Conservation (phyloP, 2,888 invertebrate species). For the Trachelus tabidus region DNA sequence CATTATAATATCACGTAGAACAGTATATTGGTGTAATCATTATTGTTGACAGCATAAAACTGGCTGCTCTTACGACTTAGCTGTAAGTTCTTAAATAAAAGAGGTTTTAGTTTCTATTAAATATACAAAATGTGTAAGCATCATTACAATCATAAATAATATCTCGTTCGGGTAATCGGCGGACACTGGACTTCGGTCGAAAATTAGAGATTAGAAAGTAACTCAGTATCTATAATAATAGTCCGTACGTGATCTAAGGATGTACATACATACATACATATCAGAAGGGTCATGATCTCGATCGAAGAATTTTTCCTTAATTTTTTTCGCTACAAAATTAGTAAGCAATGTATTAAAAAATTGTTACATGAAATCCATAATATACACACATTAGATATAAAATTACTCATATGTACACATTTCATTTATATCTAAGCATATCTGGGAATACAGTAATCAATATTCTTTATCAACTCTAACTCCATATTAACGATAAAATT, state of each 20-base stretch:
- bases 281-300: not conserved
- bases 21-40: not conserved
- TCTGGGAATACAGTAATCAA: too few species aligned
- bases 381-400: not conserved
- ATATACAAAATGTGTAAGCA: too few species aligned
- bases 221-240: not conserved
- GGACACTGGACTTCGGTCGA: not conserved
- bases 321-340: not conserved
- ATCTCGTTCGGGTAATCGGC: not conserved
- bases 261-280: not conserved
- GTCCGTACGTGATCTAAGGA: not conserved
- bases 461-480: too few species aligned
- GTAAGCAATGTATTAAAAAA: not conserved
- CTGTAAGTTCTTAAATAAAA: not conserved
- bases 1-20: not conserved
- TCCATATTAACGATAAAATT: too few species aligned
- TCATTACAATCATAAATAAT: not conserved
- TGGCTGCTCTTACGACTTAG: not conserved
- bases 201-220: not conserved
- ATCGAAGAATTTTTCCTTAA: not conserved
- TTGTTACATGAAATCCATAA: not conserved
- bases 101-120: not conserved
- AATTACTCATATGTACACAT: not conserved
- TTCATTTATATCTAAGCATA: too few species aligned
- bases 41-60: not conserved